Conservation (phyloP, 2,888 invertebrate genomes). For the Drosophila vallismaia region DNA sequence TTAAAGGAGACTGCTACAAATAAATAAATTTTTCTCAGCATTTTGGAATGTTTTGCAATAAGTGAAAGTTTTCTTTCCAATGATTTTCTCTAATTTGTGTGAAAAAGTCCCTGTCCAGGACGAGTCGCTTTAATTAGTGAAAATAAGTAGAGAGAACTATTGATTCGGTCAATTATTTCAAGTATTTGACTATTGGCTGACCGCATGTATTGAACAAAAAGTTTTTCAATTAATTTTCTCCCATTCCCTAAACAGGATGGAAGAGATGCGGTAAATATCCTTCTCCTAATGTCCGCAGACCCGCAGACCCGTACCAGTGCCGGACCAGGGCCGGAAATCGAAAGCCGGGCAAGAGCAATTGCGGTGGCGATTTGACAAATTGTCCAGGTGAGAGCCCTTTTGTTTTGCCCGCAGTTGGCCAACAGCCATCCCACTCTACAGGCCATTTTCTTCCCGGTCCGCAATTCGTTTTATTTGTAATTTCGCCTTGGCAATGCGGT, state of each 20-base stretch:
- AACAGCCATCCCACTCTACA: background rate
- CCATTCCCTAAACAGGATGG: conserved; percentile 51
- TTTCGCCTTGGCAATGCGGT: conserved; percentile 47
- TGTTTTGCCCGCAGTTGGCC: conserved; percentile 45
- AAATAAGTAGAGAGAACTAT: conserved; percentile 41
- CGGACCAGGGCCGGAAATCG: conserved; percentile 8
- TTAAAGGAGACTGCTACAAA: background rate
- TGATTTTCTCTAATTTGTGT: background rate
- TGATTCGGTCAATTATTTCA: conserved; percentile 67
- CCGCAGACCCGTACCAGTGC: background rate
- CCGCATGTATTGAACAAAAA: conserved; percentile 57
- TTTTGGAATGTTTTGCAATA: conserved; percentile 1
- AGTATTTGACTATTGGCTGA: conserved; percentile 70
- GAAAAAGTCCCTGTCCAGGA: background rate
- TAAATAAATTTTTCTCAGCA: background rate
- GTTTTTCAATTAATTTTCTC: conserved; percentile 74
- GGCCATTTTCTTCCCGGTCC: conserved; percentile 14
- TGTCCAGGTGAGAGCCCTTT: conserved; percentile 64
- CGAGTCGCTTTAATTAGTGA: conserved; percentile 41
- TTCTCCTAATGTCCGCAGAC: conserved; percentile 46
- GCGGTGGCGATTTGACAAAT: conserved; percentile 78
- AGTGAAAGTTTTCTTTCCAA: background rate
- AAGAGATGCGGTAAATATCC: conserved; percentile 43
- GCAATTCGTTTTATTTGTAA: conserved; percentile 58
- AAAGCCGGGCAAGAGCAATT: conserved; percentile 58